Evolutionary conservation across 1,140 invertebrate species (phyloP).

Genomic region (Anastatus disparis): DNA sequence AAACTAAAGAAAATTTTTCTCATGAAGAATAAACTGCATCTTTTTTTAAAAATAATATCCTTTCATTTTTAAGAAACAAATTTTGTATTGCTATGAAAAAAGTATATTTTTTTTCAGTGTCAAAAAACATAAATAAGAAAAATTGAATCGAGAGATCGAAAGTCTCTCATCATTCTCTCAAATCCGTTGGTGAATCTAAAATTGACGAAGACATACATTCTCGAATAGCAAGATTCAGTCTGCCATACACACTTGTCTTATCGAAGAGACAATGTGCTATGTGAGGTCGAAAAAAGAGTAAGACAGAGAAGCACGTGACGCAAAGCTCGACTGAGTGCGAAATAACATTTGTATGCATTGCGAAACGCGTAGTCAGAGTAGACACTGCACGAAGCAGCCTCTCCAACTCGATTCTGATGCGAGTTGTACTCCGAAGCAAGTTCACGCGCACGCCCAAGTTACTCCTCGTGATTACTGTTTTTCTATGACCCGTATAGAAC

Average conservation of each 20-base stretch:
- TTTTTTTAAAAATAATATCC: too few species aligned
- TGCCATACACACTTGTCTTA: neutral
- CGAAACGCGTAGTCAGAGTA: conserved; percentile 51
- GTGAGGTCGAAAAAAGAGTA: neutral
- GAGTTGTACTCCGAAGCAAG: neutral
- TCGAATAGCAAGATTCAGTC: too few species aligned
- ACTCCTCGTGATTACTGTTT: conserved; percentile 60
- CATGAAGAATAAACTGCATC: too few species aligned
- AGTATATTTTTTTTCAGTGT: too few species aligned
- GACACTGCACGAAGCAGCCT: conserved; percentile 49
- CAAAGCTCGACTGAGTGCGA: conserved; percentile 48
- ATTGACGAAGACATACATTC: conserved; percentile 28
- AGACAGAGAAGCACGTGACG: conserved; percentile 19
- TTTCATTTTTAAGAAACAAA: too few species aligned
- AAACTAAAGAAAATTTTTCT: too few species aligned
- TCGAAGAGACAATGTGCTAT: neutral
- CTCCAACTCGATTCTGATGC: too few species aligned
- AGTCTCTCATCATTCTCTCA: too few species aligned
- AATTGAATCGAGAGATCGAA: too few species aligned
- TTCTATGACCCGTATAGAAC: conserved; percentile 49
- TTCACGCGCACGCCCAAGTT: conserved; percentile 39
- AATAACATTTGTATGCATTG: conserved; percentile 68
- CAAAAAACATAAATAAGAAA: too few species aligned
- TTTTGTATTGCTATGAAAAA: too few species aligned
- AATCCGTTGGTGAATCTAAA: conserved; percentile 11